Evolutionary conservation across 2,113 vertebrate genomes (phyloP).

Genomic region (Petromus typicus): DNA sequence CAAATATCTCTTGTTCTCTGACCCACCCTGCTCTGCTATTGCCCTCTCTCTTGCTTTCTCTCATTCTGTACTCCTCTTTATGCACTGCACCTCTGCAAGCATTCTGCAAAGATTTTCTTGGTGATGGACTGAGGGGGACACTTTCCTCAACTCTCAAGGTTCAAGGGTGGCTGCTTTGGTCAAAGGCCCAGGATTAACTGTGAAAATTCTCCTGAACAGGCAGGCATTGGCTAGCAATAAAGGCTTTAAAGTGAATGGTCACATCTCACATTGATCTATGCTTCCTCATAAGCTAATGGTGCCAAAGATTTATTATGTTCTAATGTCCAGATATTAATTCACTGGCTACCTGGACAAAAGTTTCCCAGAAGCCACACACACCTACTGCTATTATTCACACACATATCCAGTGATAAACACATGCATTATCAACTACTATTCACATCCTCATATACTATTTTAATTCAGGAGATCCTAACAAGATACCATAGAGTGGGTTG

Average conservation of each 20-base stretch:
- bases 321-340: constrained; percentile 4
- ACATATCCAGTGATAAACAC: background rate
- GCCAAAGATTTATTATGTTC: background rate
- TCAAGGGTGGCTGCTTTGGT: background rate
- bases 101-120: background rate
- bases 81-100: background rate
- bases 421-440: background rate
- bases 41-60: background rate
- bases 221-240: background rate
- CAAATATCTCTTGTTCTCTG: background rate
- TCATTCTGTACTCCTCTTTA: background rate
- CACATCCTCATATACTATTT: background rate
- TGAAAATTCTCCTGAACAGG: background rate
- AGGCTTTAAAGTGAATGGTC: background rate
- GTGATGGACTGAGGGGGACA: rapidly evolving
- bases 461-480: background rate
- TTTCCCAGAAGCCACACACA: background rate
- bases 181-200: background rate
- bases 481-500: background rate
- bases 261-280: background rate
- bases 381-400: background rate
- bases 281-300: background rate
- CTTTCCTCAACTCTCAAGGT: background rate
- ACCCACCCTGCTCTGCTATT: background rate
- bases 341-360: background rate